Conservation (phyloP, 2,113 vertebrate genomes). For the Oophaga pumilio region DNA sequence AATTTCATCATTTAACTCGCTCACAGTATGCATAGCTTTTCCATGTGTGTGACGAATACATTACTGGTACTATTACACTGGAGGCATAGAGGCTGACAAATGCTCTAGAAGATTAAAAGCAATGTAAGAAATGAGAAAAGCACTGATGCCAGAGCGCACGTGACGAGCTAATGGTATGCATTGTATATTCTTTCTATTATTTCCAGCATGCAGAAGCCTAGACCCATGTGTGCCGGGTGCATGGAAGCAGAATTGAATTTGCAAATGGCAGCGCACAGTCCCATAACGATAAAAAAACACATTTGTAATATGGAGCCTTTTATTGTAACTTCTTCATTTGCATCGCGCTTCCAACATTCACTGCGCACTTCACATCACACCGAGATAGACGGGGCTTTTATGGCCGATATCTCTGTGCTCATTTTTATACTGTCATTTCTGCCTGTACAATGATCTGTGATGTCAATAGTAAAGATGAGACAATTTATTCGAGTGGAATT, state of each 20-base stretch:
- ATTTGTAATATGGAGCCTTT: constrained; percentile 30
- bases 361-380: constrained; percentile 22
- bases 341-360: constrained; percentile 16
- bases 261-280: constrained; percentile 27
- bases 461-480: too few species aligned
- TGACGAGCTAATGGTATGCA: not conserved
- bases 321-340: constrained; percentile 36
- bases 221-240: constrained; percentile 13
- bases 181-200: not conserved
- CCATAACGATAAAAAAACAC: constrained; percentile 28
- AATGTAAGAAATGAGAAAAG: not conserved
- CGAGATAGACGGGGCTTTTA: not conserved
- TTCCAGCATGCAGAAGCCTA: not conserved
- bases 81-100: not conserved
- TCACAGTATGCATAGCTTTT: not conserved
- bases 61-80: not conserved
- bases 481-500: too few species aligned
- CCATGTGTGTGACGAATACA: not conserved
- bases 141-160: not conserved
- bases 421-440: not conserved
- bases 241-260: constrained; percentile 28
- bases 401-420: not conserved
- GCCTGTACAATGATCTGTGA: not conserved
- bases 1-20: not conserved
- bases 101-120: not conserved